phyloP scores from a whole-genome alignment of 2,797 vertebrate species.

The Nothura maculosa region DNA sequence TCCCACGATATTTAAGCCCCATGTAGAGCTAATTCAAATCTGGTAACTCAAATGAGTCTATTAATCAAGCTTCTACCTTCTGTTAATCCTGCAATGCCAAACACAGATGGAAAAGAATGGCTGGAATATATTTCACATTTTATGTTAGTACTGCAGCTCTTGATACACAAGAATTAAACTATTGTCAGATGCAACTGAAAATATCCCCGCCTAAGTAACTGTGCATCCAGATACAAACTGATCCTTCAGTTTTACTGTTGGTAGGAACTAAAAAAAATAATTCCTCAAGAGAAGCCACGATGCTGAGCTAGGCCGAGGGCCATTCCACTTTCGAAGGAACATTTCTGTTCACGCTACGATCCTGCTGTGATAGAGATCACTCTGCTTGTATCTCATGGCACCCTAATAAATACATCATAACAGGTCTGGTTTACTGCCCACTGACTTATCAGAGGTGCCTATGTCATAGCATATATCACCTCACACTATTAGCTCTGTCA shows the following conservation, averaged over 20 bases:
- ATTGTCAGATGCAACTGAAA: neutral
- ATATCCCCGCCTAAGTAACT: neutral
- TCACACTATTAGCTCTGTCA: neutral
- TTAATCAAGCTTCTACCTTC: neutral
- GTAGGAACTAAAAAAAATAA: neutral
- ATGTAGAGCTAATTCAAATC: neutral
- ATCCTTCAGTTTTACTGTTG: neutral
- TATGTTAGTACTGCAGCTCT: neutral
- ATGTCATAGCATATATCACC: neutral
- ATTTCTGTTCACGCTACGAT: neutral
- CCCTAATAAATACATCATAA: neutral
- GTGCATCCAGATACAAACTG: neutral
- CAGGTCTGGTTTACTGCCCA: neutral
- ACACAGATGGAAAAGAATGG: neutral
- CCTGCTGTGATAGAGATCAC: neutral
- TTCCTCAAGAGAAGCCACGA: neutral
- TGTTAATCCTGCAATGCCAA: neutral
- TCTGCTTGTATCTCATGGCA: neutral
- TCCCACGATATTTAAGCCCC: neutral
- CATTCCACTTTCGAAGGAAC: neutral
- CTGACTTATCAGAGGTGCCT: neutral
- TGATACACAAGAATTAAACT: constrained; percentile 19
- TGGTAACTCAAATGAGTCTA: neutral
- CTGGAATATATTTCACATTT: neutral
- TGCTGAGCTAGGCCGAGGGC: neutral